phyloP scores from a whole-genome alignment of 2,888 invertebrate genomes.

The Dinocampus coccinellae region DNA sequence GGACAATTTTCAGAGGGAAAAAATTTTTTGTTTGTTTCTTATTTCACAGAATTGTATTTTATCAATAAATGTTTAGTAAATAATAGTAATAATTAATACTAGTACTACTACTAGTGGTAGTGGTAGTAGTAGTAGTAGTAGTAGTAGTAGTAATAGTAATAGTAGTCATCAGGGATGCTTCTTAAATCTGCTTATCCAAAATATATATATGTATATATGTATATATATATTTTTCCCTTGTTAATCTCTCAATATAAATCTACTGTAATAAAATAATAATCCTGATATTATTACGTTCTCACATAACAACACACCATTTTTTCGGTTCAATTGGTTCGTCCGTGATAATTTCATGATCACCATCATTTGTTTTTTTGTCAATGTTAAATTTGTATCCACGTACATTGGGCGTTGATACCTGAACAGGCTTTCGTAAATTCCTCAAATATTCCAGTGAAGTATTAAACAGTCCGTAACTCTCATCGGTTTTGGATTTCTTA shows the following conservation, averaged over 20 bases:
- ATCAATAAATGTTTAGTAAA: too few species aligned
- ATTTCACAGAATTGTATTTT: too few species aligned
- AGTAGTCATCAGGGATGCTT: conserved; percentile 8
- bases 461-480: conserved; percentile 50
- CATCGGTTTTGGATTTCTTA: conserved; percentile 58
- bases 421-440: conserved; percentile 54
- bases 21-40: too few species aligned
- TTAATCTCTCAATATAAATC: conserved; percentile 1
- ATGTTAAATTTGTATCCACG: conserved; percentile 51
- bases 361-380: conserved; percentile 45
- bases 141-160: too few species aligned
- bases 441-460: conserved; percentile 57
- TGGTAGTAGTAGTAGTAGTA: too few species aligned
- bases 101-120: too few species aligned
- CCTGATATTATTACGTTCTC: conserved; percentile 42
- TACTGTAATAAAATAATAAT: background rate
- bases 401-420: conserved; percentile 57
- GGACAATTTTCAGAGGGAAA: too few species aligned
- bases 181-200: conserved; percentile 32
- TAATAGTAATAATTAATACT: too few species aligned
- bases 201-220: too few species aligned
- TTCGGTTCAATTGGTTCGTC: conserved; percentile 45
- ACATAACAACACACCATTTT: conserved; percentile 64
- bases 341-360: conserved; percentile 44
- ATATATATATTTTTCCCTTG: conserved; percentile 10